Evolutionary conservation across 2,113 vertebrate genomes (phyloP).

Genomic region (Myotis davidii): DNA sequence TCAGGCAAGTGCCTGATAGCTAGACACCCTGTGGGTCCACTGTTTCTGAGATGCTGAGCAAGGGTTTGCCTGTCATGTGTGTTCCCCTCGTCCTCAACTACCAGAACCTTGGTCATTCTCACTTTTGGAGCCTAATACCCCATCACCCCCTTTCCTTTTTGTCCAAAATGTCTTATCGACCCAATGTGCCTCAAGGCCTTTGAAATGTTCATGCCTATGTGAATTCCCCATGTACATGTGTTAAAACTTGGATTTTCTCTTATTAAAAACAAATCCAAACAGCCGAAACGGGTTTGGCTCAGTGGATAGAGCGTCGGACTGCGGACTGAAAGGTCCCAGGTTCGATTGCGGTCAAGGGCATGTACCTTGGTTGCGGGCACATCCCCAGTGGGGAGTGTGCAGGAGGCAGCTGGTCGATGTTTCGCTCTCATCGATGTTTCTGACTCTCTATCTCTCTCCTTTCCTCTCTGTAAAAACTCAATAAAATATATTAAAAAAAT

Average conservation of each 20-base stretch:
- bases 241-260: background rate
- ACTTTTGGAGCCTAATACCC: background rate
- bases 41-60: background rate
- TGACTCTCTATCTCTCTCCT: too few species aligned
- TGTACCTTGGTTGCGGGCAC: too few species aligned
- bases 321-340: too few species aligned
- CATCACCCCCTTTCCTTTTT: background rate
- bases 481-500: too few species aligned
- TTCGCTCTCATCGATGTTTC: too few species aligned
- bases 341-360: too few species aligned
- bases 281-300: too few species aligned
- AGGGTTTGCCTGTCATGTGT: background rate
- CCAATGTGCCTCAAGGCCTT: background rate
- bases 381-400: too few species aligned
- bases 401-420: too few species aligned
- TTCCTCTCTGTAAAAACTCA: too few species aligned
- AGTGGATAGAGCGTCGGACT: too few species aligned
- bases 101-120: background rate
- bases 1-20: background rate
- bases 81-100: background rate
- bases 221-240: background rate
- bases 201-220: background rate
- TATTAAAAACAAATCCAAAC: background rate
- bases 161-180: background rate
- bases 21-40: too few species aligned